phyloP scores from a whole-genome alignment of 2,888 invertebrate genomes.

The Lasioglossum lativentre region DNA sequence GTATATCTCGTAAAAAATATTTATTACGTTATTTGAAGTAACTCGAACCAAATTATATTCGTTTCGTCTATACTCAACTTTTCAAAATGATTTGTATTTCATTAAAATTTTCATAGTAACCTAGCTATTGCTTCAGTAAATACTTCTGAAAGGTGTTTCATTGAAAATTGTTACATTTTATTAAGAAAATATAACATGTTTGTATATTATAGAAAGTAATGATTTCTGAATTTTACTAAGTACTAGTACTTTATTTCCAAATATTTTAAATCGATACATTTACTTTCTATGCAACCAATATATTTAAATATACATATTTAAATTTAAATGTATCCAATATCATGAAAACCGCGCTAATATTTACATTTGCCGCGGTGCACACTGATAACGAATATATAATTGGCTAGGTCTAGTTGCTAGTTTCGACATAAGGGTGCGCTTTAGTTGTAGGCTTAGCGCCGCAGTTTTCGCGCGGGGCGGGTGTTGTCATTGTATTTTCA shows the following conservation, averaged over 20 bases:
- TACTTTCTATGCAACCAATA: not conserved
- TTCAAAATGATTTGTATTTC: not conserved
- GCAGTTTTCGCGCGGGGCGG: conserved; percentile 80
- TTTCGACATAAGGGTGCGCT: conserved; percentile 54
- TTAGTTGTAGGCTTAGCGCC: conserved; percentile 70
- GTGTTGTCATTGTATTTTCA: conserved; percentile 77
- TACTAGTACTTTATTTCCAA: not conserved
- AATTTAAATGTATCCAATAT: not conserved
- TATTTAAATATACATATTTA: not conserved
- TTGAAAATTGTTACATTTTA: not conserved
- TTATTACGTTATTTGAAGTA: not conserved
- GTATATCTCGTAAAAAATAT: not conserved
- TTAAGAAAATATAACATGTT: not conserved
- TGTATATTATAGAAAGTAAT: not conserved
- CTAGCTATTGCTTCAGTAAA: not conserved
- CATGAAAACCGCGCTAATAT: conserved; percentile 7
- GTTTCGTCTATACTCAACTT: not conserved
- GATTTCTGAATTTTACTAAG: not conserved
- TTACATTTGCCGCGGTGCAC: conserved; percentile 25
- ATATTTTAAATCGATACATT: not conserved
- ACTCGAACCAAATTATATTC: not conserved
- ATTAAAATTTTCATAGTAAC: not conserved
- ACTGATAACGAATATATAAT: conserved; percentile 39
- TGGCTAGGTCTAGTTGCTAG: conserved; percentile 35
- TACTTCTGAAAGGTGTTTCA: not conserved